Conservation (phyloP, 1,140 invertebrate genomes). For the Ceratoteleas bidentatus region DNA sequence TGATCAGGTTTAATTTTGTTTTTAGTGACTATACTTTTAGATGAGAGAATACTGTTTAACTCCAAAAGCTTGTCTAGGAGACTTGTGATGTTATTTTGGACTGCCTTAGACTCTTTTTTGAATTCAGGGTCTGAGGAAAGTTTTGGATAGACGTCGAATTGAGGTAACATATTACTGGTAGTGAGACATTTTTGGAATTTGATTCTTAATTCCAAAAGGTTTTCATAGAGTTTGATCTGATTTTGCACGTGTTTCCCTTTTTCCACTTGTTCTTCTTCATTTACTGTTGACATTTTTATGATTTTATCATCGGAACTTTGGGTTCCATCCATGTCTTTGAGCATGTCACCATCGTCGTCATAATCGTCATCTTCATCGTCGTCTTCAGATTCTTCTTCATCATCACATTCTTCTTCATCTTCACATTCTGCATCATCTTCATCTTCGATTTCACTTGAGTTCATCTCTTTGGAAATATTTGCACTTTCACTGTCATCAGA, state of each 20-base stretch:
- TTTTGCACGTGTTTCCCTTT: constrained; percentile 90
- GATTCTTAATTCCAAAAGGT: constrained; percentile 90
- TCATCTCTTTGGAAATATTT: constrained; percentile 20
- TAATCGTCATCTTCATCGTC: constrained; percentile 39
- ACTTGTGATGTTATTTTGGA: constrained; percentile 78
- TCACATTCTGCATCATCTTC: constrained; percentile 40
- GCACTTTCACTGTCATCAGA: constrained; percentile 6
- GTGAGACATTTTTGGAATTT: constrained; percentile 90
- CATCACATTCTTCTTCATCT: constrained; percentile 5
- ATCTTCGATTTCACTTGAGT: constrained; percentile 40
- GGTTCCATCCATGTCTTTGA: constrained; percentile 70
- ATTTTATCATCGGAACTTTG: constrained; percentile 41
- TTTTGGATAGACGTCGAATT: constrained; percentile 81
- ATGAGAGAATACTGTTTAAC: constrained; percentile 83
- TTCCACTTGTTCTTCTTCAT: constrained; percentile 85
- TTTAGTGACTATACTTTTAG: constrained; percentile 86
- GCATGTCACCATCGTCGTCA: constrained; percentile 39
- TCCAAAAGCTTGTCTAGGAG: constrained; percentile 85
- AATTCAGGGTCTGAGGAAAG: constrained; percentile 82
- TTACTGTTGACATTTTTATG: constrained; percentile 83
- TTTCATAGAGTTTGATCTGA: constrained; percentile 91
- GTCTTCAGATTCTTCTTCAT: constrained; percentile 19
- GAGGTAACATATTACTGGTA: constrained; percentile 89
- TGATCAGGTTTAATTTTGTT: constrained; percentile 68
- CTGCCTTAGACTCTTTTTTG: constrained; percentile 75